Conservation (phyloP, 2,888 invertebrate species). For the Amblyjoppa proteus region DNA sequence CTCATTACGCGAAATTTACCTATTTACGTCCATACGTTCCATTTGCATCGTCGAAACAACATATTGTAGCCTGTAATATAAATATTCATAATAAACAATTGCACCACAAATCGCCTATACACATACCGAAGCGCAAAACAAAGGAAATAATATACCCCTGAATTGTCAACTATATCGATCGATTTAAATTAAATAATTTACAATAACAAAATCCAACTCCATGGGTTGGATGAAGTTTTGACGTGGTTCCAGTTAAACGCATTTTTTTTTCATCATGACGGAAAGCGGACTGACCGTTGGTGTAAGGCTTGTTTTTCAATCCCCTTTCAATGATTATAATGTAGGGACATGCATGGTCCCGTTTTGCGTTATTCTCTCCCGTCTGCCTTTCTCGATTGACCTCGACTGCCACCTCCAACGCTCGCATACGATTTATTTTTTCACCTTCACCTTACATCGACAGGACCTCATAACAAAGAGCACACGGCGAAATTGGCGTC, state of each 20-base stretch:
- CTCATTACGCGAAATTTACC: conserved; percentile 6
- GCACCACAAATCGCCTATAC: background rate
- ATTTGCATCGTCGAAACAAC: conserved; percentile 1
- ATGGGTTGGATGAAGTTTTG: background rate
- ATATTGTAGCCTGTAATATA: conserved; percentile 3
- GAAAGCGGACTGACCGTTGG: conserved; percentile 12
- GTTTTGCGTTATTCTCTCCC: background rate
- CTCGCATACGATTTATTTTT: background rate
- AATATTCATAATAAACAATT: background rate
- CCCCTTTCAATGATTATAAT: background rate
- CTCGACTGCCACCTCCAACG: background rate
- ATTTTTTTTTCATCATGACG: conserved; percentile 22
- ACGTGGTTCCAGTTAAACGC: background rate
- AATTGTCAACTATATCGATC: background rate
- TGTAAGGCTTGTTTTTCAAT: background rate
- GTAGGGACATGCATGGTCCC: background rate
- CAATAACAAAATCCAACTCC: background rate
- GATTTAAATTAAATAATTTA: background rate
- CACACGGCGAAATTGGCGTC: conserved; percentile 82
- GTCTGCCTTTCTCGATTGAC: conserved; percentile 15
- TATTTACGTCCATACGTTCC: conserved; percentile 7
- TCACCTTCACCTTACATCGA: background rate
- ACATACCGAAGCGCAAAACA: background rate
- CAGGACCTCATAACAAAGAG: conserved; percentile 83
- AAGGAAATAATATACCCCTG: background rate